These are phyloP conservation scores for Hippasteria phrygiana DNA, from an alignment of 53 echinoderm and acorn worm species.

Conservation along the genomic window DNA sequence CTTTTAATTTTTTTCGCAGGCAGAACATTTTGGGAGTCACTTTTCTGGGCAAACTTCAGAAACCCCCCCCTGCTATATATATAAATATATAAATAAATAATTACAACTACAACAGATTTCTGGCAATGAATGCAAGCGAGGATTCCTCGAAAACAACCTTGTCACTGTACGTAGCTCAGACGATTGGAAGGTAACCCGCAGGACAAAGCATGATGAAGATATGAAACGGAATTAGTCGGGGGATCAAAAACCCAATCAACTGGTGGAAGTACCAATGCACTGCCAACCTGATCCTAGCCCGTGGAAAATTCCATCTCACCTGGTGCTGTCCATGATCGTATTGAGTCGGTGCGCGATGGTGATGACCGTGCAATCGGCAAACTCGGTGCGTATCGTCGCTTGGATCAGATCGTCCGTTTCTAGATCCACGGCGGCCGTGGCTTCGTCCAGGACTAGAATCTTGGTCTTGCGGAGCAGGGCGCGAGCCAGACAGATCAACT, in stretches of 20 bases:
- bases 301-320: constrained; percentile 52
- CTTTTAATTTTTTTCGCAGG: no score
- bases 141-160: no score
- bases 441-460: constrained; percentile 91
- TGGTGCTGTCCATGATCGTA: constrained; percentile 85
- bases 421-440: constrained; percentile 98
- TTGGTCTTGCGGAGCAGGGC: constrained; percentile 91
- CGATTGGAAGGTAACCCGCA: background rate
- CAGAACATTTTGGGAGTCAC: no score
- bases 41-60: no score
- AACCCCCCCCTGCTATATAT: no score
- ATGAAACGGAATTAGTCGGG: no score
- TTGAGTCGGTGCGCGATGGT: constrained; percentile 95
- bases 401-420: constrained; percentile 95
- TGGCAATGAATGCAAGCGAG: background rate
- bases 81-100: no score
- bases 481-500: constrained; percentile 94
- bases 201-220: no score
- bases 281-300: no score
- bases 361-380: constrained; percentile 85
- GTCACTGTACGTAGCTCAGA: background rate
- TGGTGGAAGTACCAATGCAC: no score
- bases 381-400: constrained; percentile 89
- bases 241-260: no score
- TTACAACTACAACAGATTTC: no score